Percentiles rank a stretch among this genome's conserved stretches.
phyloP scores from a whole-genome alignment of 2,113 vertebrate species.

The Xiphias gladius region DNA sequence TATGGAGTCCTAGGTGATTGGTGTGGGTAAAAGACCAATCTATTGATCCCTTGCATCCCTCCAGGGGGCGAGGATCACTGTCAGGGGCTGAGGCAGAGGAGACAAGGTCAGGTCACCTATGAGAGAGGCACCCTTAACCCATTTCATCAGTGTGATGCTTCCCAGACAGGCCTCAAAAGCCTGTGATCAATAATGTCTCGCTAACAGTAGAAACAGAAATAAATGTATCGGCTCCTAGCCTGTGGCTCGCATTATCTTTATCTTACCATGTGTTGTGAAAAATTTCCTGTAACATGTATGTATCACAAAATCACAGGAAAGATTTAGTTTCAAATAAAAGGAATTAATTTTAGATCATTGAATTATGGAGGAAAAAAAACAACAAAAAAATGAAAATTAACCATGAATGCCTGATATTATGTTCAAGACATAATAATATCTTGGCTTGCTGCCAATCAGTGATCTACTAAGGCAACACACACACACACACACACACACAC shows the following conservation, averaged over 20 bases:
- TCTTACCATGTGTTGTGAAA: neutral
- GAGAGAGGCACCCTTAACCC: constrained; percentile 66
- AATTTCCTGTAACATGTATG: neutral
- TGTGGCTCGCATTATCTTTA: neutral
- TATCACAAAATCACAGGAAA: constrained; percentile 13
- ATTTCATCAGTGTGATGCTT: constrained; percentile 71
- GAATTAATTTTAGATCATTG: constrained; percentile 27
- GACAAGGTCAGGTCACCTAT: constrained; percentile 82
- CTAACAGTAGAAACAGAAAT: constrained; percentile 19
- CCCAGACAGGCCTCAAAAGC: constrained; percentile 63
- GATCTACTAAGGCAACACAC: constrained; percentile 67
- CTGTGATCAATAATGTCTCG: constrained; percentile 63
- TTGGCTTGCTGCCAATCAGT: constrained; percentile 79
- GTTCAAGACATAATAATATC: constrained; percentile 76
- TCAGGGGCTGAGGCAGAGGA: constrained; percentile 71
- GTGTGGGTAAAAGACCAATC: constrained; percentile 65
- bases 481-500: constrained; percentile 31
- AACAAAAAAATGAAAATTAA: constrained; percentile 32
- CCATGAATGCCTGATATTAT: constrained; percentile 66
- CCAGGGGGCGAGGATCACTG: constrained; percentile 71
- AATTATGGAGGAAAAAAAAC: constrained; percentile 37
- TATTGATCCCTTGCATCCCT: constrained; percentile 68
- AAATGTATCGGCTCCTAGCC: neutral
- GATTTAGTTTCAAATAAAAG: constrained; percentile 29
- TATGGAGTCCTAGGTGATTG: constrained; percentile 61